Base-by-base conservation (phyloP, 2,888 invertebrate genomes). In the Papilio elwesi region DNA sequence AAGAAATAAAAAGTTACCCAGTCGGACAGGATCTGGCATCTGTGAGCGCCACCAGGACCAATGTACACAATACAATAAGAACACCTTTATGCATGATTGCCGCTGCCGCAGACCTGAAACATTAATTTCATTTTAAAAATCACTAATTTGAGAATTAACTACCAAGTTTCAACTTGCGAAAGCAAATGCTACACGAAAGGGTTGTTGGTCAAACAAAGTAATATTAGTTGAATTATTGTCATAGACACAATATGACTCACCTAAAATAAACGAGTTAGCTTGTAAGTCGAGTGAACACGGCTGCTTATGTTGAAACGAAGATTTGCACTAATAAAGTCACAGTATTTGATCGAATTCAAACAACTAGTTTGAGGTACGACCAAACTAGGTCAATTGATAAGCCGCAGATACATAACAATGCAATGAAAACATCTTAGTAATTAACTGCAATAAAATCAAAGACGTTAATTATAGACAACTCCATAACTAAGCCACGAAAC, bases 381-480 rank as follows among this genome's bases (percentile, higher is more conserved):
- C n/a, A 43, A 13, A 53, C 12, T 52, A 69, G 73, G 73, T 73
- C 73, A 65, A 11, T 73, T 53, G 73, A 73, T 73, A 73, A 73
- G 15, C 11, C 36, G 5, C 12, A 47, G 26, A 15, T 59, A 15
- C 8, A 13, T n/a, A 51, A 55, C 47, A 68, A 55, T 64, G 12
- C 53, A 64, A 68, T 55, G 68, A 47, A 62, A 59, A 62, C 47
- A 71, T 26, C 26, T 8, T 10, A 64, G 16, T 49, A 64, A 49
- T 64, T 47, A 63, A 43, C 48, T 15, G 26, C 13, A 16, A 10
- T 57, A 43, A 38, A 0, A 11, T 65, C 7, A 36, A 36, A 36
- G 9, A 9, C 36, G 3, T 38, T 38, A 38, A 10, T 62, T 62
- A 11, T 38, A 8, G 26, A 51, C 8, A 65, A 66, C 38, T 16